A percentile compares a stretch with the other conserved stretches of the same genome.
phyloP scores from a whole-genome alignment of 2,888 invertebrate species.

The Saturnia pavonia region DNA sequence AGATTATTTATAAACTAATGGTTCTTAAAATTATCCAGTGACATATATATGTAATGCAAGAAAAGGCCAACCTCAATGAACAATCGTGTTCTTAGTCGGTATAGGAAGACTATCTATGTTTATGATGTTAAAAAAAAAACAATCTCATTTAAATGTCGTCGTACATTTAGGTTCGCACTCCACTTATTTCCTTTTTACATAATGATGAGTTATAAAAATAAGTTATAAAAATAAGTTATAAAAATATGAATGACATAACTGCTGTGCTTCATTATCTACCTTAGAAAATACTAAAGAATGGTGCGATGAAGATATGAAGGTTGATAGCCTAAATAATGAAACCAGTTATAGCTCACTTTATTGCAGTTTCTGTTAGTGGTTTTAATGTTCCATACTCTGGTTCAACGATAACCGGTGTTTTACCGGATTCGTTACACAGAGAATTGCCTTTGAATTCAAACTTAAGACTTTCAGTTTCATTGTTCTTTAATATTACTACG shows the following conservation, averaged over 20 bases:
- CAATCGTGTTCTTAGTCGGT: background rate
- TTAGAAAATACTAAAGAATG: background rate
- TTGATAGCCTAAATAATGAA: background rate
- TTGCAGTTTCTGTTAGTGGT: conserved; percentile 69
- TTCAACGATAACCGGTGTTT: conserved; percentile 73
- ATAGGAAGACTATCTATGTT: background rate
- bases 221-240: too few relatives aligned
- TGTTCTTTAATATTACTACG: conserved; percentile 74
- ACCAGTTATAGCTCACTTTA: conserved; percentile 66
- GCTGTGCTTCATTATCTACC: background rate
- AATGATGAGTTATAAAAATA: background rate
- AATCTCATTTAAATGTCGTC: background rate
- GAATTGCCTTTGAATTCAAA: conserved; percentile 81
- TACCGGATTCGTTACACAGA: conserved; percentile 77
- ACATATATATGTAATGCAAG: too few relatives aligned
- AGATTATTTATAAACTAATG: too few relatives aligned
- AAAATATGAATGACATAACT: background rate
- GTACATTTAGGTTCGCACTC: background rate
- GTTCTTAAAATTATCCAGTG: too few relatives aligned
- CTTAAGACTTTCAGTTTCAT: conserved; percentile 73
- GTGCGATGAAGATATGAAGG: background rate
- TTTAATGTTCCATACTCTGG: conserved; percentile 76
- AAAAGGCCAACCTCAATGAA: background rate
- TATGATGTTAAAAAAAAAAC: background rate
- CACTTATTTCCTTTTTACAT: background rate